Percentiles rank a stretch among this genome's conserved stretches.
Conservation (phyloP, 30 jellyfish, hydroid and myxozoan species). For the Chironex yamaguchii region DNA sequence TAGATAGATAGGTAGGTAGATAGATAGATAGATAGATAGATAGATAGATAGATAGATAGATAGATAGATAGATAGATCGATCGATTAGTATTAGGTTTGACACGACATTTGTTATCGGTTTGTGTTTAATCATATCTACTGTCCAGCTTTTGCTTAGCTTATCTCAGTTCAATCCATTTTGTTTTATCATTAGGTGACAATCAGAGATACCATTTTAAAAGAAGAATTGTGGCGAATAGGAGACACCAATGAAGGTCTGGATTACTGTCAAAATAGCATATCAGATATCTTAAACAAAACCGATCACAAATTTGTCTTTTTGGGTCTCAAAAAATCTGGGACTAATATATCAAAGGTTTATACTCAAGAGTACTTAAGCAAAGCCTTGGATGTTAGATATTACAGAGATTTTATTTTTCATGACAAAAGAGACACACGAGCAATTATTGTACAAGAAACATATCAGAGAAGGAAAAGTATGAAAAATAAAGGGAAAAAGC, state of each 20-base stretch:
- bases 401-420: not conserved
- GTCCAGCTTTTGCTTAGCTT: not conserved
- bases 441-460: conserved; percentile 9
- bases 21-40: no score
- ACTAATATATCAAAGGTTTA: not conserved
- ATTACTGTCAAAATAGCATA: not conserved
- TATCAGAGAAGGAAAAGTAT: not conserved
- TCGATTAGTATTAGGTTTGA: no score
- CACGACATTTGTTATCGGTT: no score
- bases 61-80: no score
- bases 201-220: not conserved
- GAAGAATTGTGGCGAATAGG: conserved; percentile 9
- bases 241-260: not conserved
- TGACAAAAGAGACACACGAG: not conserved
- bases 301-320: no score
- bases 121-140: no score
- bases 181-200: not conserved
- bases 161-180: not conserved
- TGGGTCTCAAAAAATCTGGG: not conserved
- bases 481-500: not conserved
- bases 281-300: not conserved
- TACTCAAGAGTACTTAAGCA: not conserved
- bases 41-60: no score
- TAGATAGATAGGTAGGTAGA: no score
- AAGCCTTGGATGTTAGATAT: not conserved